Evolutionary conservation across 2,113 vertebrate species (phyloP).

Genomic region (Pollachius pollachius): DNA sequence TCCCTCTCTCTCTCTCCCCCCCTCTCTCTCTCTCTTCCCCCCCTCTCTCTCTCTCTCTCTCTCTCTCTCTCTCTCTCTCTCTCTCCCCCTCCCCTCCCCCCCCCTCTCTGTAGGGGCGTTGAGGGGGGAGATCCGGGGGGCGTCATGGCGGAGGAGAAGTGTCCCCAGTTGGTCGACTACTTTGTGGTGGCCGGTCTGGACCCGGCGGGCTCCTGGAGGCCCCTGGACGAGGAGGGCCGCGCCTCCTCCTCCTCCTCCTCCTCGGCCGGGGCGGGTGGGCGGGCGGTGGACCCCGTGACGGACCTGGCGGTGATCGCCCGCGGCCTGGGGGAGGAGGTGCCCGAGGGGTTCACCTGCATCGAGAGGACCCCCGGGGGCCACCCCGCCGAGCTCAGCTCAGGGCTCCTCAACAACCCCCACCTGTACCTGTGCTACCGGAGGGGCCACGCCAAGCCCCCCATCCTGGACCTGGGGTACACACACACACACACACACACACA

Average conservation of each 20-base stretch:
- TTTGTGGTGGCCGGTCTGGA: constrained; percentile 90
- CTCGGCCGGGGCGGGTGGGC: constrained; percentile 49
- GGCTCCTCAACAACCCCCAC: constrained; percentile 89
- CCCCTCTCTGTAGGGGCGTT: constrained; percentile 10
- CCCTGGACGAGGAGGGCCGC: constrained; percentile 79
- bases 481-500: constrained; percentile 4
- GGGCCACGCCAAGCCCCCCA: constrained; percentile 84
- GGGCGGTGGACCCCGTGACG: constrained; percentile 82
- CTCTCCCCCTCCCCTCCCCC: not conserved
- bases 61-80: not conserved
- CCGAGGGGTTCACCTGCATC: constrained; percentile 95
- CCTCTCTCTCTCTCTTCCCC: not conserved
- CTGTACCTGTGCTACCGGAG: constrained; percentile 90
- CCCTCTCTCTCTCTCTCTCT: not conserved
- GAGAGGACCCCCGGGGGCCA: constrained; percentile 84
- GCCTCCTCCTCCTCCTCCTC: constrained; percentile 6
- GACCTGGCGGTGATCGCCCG: constrained; percentile 89
- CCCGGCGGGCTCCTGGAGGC: constrained; percentile 60
- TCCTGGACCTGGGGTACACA: constrained; percentile 86
- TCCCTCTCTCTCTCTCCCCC: not conserved
- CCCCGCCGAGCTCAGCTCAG: constrained; percentile 85
- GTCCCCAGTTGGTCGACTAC: constrained; percentile 93
- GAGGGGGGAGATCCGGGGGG: constrained; percentile 49
- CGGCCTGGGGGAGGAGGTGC: constrained; percentile 88
- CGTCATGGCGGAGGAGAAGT: constrained; percentile 90